Evolutionary conservation across 2,888 invertebrate species (phyloP).

Genomic region (Andrena hattorfiana): DNA sequence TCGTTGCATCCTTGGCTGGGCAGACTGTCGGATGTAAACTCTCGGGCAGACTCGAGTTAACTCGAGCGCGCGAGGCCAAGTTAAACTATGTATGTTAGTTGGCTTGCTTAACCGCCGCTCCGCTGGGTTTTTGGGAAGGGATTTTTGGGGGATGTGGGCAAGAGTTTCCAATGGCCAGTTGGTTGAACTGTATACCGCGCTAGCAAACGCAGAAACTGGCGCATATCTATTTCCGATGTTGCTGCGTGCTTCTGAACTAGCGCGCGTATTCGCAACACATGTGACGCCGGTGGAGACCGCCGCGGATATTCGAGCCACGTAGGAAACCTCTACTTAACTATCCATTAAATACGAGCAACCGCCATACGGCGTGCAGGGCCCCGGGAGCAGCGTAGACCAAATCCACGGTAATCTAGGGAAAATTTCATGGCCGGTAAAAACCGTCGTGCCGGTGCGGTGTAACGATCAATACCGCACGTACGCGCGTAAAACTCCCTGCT

Average conservation of each 20-base stretch:
- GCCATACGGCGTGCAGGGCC: constrained; percentile 61
- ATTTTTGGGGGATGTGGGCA: not conserved
- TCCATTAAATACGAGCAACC: constrained; percentile 81
- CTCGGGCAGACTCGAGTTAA: too few species aligned
- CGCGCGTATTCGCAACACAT: constrained; percentile 67
- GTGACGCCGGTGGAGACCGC: constrained; percentile 58
- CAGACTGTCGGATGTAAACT: too few species aligned
- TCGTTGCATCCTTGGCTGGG: too few species aligned
- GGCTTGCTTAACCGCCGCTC: not conserved
- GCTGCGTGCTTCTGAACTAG: constrained; percentile 22
- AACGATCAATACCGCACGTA: constrained; percentile 66
- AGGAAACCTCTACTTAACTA: constrained; percentile 82
- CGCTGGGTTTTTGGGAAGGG: not conserved
- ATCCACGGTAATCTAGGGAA: constrained; percentile 74
- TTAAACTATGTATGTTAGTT: too few species aligned
- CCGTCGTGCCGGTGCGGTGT: constrained; percentile 39
- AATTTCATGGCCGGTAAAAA: constrained; percentile 71
- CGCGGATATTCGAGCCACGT: constrained; percentile 78
- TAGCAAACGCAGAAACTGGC: not conserved
- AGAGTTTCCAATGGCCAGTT: not conserved
- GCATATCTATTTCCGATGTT: constrained; percentile 26
- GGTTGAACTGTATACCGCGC: not conserved
- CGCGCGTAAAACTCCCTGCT: constrained; percentile 55
- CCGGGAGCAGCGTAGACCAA: constrained; percentile 47
- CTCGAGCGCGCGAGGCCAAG: too few species aligned